Evolutionary conservation across 2,888 invertebrate species (phyloP).

Genomic region (Catocala fraxini): DNA sequence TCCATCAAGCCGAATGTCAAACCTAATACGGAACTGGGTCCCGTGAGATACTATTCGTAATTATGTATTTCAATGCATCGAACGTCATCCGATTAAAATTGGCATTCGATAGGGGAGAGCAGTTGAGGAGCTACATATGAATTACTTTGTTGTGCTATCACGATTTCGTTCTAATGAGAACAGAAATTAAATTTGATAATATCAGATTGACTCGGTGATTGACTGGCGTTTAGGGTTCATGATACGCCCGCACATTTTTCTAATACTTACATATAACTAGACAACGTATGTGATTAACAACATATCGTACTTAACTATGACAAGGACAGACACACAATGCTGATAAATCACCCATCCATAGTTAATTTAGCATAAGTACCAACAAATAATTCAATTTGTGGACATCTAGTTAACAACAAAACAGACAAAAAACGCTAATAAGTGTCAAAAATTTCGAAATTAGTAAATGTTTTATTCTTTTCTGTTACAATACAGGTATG

Average conservation of each 20-base stretch:
- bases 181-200: slow-evolving; percentile 52
- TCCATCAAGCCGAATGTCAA: slow-evolving; percentile 87
- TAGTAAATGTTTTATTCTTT: too few relatives aligned
- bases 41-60: slow-evolving; percentile 84
- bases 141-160: slow-evolving; percentile 47
- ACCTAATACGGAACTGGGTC: slow-evolving; percentile 84
- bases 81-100: slow-evolving; percentile 85
- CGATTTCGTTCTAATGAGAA: slow-evolving; percentile 36
- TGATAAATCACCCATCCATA: too few relatives aligned
- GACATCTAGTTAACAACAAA: too few relatives aligned
- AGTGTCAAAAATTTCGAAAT: too few relatives aligned
- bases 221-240: slow-evolving; percentile 24
- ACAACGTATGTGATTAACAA: neutral
- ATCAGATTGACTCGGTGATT: slow-evolving; percentile 46
- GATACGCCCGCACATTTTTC: slow-evolving; percentile 25
- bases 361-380: too few relatives aligned
- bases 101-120: slow-evolving; percentile 80
- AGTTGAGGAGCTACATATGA: slow-evolving; percentile 51
- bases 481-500: too few relatives aligned
- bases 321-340: too few relatives aligned
- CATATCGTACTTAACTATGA: too few relatives aligned
- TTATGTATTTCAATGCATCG: slow-evolving; percentile 83
- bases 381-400: too few relatives aligned
- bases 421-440: too few relatives aligned
- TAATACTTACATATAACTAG: neutral